A percentile compares a stretch with the other conserved stretches of the same genome.
Evolutionary conservation across 2,113 vertebrate species (phyloP).

Genomic region (Saguinus imperator): DNA sequence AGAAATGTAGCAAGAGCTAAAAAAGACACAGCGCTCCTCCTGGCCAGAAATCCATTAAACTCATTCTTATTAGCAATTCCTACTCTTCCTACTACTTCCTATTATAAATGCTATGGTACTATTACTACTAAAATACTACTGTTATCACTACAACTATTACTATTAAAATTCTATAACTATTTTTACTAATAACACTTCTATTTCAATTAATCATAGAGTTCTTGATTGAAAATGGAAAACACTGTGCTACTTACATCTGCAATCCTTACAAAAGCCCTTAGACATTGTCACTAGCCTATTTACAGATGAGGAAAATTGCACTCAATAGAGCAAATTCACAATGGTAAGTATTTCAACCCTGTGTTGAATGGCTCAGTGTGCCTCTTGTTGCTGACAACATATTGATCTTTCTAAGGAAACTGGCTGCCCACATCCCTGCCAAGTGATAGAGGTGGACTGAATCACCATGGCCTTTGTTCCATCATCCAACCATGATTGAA

Average conservation of each 20-base stretch:
- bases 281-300: neutral
- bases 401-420: neutral
- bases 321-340: neutral
- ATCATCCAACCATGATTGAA: neutral
- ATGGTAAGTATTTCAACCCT: neutral
- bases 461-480: neutral
- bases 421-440: neutral
- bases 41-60: neutral
- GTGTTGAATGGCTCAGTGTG: neutral
- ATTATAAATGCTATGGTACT: neutral
- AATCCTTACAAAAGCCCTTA: neutral
- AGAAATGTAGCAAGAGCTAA: neutral
- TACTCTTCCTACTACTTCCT: neutral
- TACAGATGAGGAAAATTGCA: neutral
- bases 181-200: neutral
- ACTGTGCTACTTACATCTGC: neutral
- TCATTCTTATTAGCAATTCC: neutral
- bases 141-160: neutral
- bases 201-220: neutral
- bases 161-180: neutral
- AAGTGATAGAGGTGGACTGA: neutral
- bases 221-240: constrained; percentile 3
- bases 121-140: neutral
- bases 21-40: neutral
- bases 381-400: neutral